Evolutionary conservation across 2,113 vertebrate species (phyloP).

Genomic region (Pavo muticus): DNA sequence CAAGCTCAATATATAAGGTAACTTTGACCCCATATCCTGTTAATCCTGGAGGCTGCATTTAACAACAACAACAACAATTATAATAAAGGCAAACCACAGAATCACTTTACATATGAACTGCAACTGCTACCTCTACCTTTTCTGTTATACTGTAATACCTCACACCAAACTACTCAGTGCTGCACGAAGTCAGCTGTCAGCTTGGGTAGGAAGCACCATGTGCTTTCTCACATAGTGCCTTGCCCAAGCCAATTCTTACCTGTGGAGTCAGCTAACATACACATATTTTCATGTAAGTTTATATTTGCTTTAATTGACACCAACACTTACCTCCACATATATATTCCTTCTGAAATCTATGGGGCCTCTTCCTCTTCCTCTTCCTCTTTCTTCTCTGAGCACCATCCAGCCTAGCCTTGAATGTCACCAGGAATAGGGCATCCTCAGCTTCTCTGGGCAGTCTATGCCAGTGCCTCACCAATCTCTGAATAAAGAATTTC

Average conservation of each 20-base stretch:
- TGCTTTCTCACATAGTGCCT: background rate
- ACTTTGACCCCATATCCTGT: background rate
- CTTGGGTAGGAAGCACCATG: background rate
- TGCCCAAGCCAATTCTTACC: background rate
- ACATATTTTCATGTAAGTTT: background rate
- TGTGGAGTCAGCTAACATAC: background rate
- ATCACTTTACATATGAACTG: background rate
- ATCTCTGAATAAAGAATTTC: no score
- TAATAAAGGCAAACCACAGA: background rate
- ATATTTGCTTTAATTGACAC: background rate
- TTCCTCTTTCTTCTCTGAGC: no score
- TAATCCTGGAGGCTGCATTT: background rate
- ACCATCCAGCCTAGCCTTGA: no score
- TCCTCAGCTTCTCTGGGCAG: no score
- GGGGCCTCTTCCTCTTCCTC: no score
- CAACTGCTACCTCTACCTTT: background rate
- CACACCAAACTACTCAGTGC: accelerated
- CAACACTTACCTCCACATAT: background rate
- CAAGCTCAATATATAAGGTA: background rate
- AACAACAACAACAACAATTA: background rate
- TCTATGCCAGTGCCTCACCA: no score
- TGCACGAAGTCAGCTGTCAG: background rate
- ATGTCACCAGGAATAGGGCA: no score
- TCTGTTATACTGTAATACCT: background rate
- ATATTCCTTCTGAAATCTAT: background rate